A percentile compares a stretch with the other conserved stretches of the same genome.
phyloP scores from a whole-genome alignment of 2,888 invertebrate genomes.

The Dexiosoma caninum region DNA sequence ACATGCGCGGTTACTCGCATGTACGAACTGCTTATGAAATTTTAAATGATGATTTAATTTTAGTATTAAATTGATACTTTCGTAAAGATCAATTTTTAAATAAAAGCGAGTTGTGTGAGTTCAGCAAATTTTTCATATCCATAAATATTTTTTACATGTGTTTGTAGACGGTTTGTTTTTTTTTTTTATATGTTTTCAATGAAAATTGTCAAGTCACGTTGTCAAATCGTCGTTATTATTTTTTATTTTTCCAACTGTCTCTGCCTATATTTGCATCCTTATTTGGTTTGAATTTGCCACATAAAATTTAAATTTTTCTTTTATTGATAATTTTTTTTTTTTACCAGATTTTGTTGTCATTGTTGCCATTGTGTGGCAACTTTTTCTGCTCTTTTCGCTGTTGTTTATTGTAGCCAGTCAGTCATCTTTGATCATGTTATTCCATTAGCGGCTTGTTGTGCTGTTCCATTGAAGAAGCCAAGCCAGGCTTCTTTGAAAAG shows the following conservation, averaged over 20 bases:
- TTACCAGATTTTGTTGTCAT: conserved; percentile 20
- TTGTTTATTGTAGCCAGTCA: conserved; percentile 45
- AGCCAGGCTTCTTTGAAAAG: conserved; percentile 31
- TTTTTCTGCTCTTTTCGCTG: neutral
- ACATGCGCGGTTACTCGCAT: neutral
- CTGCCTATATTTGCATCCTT: conserved; percentile 40
- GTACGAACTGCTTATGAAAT: neutral
- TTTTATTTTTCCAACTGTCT: neutral
- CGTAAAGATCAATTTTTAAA: conserved; percentile 14
- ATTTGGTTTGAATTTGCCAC: conserved; percentile 59
- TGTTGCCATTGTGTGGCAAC: conserved; percentile 33
- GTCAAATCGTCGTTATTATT: conserved; percentile 51
- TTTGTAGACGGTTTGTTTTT: neutral
- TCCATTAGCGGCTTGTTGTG: conserved; percentile 59
- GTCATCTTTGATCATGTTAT: conserved; percentile 59
- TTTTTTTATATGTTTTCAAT: conserved; percentile 11
- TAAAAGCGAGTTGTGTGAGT: neutral
- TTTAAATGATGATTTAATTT: conserved; percentile 52
- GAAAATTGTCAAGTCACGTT: conserved; percentile 62
- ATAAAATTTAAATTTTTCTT: conserved; percentile 55
- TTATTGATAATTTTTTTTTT: conserved; percentile 40
- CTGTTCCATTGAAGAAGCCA: conserved; percentile 26
- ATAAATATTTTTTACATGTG: neutral
- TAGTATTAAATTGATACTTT: conserved; percentile 35
- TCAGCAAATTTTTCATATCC: neutral